Evolutionary conservation across 2,888 invertebrate genomes (phyloP), one percentile per base, ranked within the genome.

Genomic region (Lottia gigantea): DNA sequence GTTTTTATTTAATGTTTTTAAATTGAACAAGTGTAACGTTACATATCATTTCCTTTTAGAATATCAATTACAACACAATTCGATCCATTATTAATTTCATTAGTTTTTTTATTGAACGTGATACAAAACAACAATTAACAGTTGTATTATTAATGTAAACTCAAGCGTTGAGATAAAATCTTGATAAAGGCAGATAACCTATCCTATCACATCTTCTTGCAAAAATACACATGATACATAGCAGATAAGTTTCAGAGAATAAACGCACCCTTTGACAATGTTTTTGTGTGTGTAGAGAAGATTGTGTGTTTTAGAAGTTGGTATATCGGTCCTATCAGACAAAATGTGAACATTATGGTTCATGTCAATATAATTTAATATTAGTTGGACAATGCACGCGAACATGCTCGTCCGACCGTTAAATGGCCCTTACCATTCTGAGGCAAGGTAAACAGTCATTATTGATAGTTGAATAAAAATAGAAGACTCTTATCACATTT

Each of bases 361-460:
- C 55, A 23, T 55, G 55, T 55, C 55, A 55, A 55, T 55, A 55
- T 23, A 55, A 55, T 55, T 55, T 55, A 23, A 23, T 55, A 55
- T 55, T 55, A 55, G 55, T 55, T 55, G 23, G 55, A 19, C 19
- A 55, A 55, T 55, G 55, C 55, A 55, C 55, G 55, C 55, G 55
- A 55, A 55, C 19, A 55, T 55, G 55, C 55, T 55, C 55, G 55
- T 23, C 55, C 55, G 55, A 55, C 55, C 55, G 55, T 55, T 55
- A 55, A 55, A 55, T 55, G 55, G 55, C 55, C 55, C 55, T 55
- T 19, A 55, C 55, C 23, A 55, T 55, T 19, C 19, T 23, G 55
- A 55, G 55, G 55, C 19, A 55, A 55, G 55, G 55, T 55, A 55
- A 55, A 55, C 55, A 55, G 55, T 55, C 19, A 55, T 55, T 55